A percentile compares a stretch with the other conserved stretches of the same genome.
These are phyloP conservation scores for Astyanax mexicanus DNA, from an alignment of 2,797 vertebrate genomes.

Conservation along the genomic window DNA sequence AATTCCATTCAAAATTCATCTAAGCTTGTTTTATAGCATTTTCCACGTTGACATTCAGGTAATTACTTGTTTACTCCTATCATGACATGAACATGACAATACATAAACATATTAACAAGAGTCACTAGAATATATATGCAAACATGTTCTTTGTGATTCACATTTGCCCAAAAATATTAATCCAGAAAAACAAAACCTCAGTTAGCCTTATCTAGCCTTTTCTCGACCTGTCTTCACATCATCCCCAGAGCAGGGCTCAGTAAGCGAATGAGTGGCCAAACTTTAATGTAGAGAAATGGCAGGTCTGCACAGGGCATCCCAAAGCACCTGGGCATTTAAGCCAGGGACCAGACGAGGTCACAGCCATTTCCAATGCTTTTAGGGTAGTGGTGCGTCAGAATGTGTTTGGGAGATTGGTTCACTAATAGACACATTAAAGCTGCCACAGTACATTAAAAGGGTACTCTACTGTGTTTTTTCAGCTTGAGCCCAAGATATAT, in stretches of 20 bases:
- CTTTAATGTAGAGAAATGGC: neutral
- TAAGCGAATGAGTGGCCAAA: neutral
- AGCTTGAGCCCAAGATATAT: neutral
- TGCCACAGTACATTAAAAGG: neutral
- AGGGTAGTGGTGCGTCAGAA: neutral
- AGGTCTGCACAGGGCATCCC: neutral
- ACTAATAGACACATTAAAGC: neutral
- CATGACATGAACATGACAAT: too few species aligned
- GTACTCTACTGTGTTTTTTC: too few species aligned
- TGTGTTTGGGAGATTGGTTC: neutral
- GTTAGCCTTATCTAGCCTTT: neutral
- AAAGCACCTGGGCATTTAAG: conserved; percentile 1
- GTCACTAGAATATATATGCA: too few species aligned
- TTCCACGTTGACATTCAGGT: too few species aligned
- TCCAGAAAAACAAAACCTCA: neutral
- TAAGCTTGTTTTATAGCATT: too few species aligned
- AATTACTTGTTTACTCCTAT: too few species aligned
- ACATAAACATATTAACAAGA: too few species aligned
- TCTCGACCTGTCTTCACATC: neutral
- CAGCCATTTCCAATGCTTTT: neutral
- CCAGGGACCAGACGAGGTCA: neutral
- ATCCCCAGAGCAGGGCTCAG: neutral
- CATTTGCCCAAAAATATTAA: neutral
- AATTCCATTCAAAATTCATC: too few species aligned
- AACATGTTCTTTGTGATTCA: neutral